Evolutionary conservation across 2,113 vertebrate genomes (phyloP).

Genomic region (Pheucticus melanocephalus): DNA sequence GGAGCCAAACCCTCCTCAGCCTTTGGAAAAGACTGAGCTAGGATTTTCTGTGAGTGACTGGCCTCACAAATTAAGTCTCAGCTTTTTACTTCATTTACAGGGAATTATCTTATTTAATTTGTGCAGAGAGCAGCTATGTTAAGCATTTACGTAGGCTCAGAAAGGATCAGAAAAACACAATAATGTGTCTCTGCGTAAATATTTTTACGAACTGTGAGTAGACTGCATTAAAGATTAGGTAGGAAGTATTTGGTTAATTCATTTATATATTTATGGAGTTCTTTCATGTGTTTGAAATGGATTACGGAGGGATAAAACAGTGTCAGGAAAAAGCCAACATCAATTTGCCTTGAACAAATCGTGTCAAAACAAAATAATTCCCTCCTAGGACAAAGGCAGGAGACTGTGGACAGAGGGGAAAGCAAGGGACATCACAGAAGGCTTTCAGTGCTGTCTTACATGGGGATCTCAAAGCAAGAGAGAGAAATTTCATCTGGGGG

Average conservation of each 20-base stretch:
- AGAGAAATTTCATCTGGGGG: background rate
- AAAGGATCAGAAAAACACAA: slow-evolving; percentile 4
- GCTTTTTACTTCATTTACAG: slow-evolving; percentile 33
- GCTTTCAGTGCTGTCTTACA: background rate
- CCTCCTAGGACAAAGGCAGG: background rate
- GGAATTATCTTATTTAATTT: slow-evolving; percentile 35
- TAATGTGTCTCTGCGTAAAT: background rate
- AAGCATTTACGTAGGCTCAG: background rate
- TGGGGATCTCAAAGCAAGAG: background rate
- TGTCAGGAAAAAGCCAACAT: background rate
- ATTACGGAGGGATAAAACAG: background rate
- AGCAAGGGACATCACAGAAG: background rate
- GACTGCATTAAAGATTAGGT: slow-evolving; percentile 23
- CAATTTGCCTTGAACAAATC: background rate
- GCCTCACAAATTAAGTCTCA: slow-evolving; percentile 26
- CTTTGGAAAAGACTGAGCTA: background rate
- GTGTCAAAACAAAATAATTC: background rate
- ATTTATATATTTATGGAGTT: slow-evolving; percentile 40
- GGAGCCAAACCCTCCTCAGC: background rate
- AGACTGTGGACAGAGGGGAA: background rate
- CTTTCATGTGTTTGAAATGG: slow-evolving; percentile 35
- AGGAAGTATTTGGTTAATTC: slow-evolving; percentile 14
- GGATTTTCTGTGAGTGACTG: slow-evolving; percentile 42
- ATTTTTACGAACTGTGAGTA: slow-evolving; percentile 30
- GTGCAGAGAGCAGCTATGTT: background rate